phyloP scores from a whole-genome alignment of 1,140 invertebrate genomes.

The Vanessa atalanta region DNA sequence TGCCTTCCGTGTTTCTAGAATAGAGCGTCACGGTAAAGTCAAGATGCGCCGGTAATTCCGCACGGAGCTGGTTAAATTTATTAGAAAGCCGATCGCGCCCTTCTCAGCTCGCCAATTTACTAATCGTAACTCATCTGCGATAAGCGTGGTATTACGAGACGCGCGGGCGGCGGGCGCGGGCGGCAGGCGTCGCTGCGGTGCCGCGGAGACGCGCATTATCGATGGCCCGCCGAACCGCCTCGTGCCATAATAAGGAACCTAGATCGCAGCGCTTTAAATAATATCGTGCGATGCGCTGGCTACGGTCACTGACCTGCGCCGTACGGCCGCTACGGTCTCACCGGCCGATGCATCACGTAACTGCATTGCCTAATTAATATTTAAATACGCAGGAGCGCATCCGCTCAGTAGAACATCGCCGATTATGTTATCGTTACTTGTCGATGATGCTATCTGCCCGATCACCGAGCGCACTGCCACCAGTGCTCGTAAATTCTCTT shows the following conservation, averaged over 20 bases:
- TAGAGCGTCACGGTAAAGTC: slow-evolving; percentile 36
- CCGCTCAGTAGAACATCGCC: neutral
- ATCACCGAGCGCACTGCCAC: neutral
- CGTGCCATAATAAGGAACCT: slow-evolving; percentile 24
- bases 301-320: slow-evolving; percentile 11
- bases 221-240: slow-evolving; percentile 16
- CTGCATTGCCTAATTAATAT: slow-evolving; percentile 13
- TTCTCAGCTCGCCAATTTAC: slow-evolving; percentile 65
- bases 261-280: slow-evolving; percentile 25
- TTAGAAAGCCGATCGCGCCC: slow-evolving; percentile 62
- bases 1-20: slow-evolving; percentile 26
- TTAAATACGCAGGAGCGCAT: neutral
- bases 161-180: slow-evolving; percentile 12
- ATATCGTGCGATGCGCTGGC: slow-evolving; percentile 14
- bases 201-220: slow-evolving; percentile 18
- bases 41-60: slow-evolving; percentile 43
- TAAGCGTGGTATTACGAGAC: slow-evolving; percentile 47
- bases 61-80: slow-evolving; percentile 55
- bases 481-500: neutral
- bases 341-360: neutral
- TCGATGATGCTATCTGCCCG: neutral
- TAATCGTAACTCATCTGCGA: slow-evolving; percentile 71
- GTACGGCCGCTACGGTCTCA: neutral
- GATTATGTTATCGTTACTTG: neutral
- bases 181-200: slow-evolving; percentile 18